Conservation (phyloP, 1,140 invertebrate species). For the Bombus soroeensis region DNA sequence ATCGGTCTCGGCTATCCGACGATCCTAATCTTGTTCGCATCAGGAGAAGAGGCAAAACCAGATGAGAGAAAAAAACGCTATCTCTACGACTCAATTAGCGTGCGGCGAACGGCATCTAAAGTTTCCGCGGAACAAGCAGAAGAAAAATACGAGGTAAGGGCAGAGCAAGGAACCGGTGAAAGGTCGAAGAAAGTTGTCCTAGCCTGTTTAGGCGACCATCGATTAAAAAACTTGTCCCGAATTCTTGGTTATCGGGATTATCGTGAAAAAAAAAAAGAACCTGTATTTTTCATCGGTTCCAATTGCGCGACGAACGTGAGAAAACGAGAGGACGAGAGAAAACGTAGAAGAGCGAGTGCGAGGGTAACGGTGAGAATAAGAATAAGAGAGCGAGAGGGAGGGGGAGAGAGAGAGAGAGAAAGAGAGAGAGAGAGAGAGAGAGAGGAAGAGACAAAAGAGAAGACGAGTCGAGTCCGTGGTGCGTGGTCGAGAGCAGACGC, state of each 20-base stretch:
- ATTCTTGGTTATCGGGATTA: not conserved
- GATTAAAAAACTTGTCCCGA: not conserved
- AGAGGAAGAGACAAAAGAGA: slow-evolving; percentile 23
- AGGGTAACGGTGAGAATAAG: not conserved
- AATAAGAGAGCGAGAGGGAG: not conserved
- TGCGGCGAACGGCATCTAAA: not conserved
- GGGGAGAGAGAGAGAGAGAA: not conserved
- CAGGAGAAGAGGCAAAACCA: not conserved
- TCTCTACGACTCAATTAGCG: slow-evolving; percentile 41
- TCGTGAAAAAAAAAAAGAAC: not conserved
- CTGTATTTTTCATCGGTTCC: not conserved
- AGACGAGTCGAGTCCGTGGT: not conserved
- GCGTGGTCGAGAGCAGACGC: not conserved
- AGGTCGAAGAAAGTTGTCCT: not conserved
- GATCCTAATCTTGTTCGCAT: slow-evolving; percentile 25
- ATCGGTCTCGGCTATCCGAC: not conserved
- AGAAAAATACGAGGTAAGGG: not conserved
- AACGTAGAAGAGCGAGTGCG: no score
- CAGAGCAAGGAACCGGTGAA: not conserved
- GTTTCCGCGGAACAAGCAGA: slow-evolving; percentile 1
- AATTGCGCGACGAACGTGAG: no score
- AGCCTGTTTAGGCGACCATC: no score
- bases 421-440: not conserved
- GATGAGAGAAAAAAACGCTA: not conserved
- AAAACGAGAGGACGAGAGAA: no score